phyloP scores from a whole-genome alignment of 2,888 invertebrate genomes.

The Heliothis peltigera region DNA sequence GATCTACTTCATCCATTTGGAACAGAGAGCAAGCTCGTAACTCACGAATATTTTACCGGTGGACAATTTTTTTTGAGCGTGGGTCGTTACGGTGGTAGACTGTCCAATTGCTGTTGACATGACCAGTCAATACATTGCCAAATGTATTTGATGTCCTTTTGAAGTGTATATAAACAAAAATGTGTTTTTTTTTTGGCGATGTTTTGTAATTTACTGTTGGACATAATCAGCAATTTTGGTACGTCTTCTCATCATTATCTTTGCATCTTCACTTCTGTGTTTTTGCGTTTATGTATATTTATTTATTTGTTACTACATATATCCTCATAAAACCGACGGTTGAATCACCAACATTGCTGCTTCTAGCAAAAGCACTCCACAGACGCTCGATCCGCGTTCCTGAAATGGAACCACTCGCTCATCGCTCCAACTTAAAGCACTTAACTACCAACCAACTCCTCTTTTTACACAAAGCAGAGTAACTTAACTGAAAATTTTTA shows the following conservation, averaged over 20 bases:
- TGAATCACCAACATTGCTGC: background rate
- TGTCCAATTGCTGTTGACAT: constrained; percentile 54
- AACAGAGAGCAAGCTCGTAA: constrained; percentile 22
- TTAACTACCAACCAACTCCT: constrained; percentile 22
- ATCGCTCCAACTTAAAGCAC: constrained; percentile 20
- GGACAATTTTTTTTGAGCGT: constrained; percentile 40
- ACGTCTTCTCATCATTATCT: no score
- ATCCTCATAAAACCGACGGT: no score
- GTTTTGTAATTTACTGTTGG: no score
- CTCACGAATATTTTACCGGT: constrained; percentile 26
- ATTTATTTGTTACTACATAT: no score
- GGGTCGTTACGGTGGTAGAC: constrained; percentile 10
- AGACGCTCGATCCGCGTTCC: background rate
- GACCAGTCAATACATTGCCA: constrained; percentile 43
- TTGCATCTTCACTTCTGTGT: no score
- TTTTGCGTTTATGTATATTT: no score
- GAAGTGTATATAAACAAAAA: constrained; percentile 27
- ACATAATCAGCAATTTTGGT: no score
- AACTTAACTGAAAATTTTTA: constrained; percentile 33
- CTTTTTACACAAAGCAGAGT: constrained; percentile 29
- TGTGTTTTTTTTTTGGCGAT: background rate
- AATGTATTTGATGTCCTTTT: constrained; percentile 29
- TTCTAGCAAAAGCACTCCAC: background rate
- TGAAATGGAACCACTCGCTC: constrained; percentile 9
- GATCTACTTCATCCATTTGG: constrained; percentile 33